Evolutionary conservation across 1,140 invertebrate genomes (phyloP), one percentile per base, ranked within the genome.

Genomic region (Eurosta solidaginis): DNA sequence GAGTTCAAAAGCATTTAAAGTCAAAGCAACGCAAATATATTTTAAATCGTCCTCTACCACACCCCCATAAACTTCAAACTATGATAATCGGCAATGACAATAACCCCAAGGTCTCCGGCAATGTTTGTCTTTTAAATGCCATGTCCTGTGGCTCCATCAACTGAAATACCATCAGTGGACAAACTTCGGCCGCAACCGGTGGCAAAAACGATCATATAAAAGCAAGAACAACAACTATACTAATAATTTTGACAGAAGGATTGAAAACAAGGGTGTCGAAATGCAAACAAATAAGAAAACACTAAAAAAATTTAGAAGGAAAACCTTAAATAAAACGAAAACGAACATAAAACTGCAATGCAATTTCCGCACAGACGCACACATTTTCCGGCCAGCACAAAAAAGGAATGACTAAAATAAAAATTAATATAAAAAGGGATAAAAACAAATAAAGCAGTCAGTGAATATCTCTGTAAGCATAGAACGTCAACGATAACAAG

Each of bases 331-430:
- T 20, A 20, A 14, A 68, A 68, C 20, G 10, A 36, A 6, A 52
- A 49, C n/a, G 22, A 59, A 10, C 12, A 59, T 17, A 59, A 59
- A 36, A 17, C 7, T 68, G 14, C 10, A 84, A 84, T 86, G 85
- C 83, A 86, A 85, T 86, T 86, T 86, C 85, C 84, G 83, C 83
- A 83, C 84, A 84, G 82, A 84, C 84, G 84, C 82, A 85, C 84
- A 84, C 83, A 85, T 83, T 86, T 85, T 84, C 84, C 82, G 83
- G 82, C 82, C 84, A 83, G 79, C 44, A 78, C 74, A 81, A 79
- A 78, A 77, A n/a, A n/a, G n/a, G 80, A 80, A 80, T 45, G 45
- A 44, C 78, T n/a, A n/a, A n/a, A 78, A 50, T 50, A 49, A 63
- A 49, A 77, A 74, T 74, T 52, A 22, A 52, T 68, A 42, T 42